Base-by-base conservation (phyloP, 2,113 vertebrate genomes). In the Archocentrus centrarchus region DNA sequence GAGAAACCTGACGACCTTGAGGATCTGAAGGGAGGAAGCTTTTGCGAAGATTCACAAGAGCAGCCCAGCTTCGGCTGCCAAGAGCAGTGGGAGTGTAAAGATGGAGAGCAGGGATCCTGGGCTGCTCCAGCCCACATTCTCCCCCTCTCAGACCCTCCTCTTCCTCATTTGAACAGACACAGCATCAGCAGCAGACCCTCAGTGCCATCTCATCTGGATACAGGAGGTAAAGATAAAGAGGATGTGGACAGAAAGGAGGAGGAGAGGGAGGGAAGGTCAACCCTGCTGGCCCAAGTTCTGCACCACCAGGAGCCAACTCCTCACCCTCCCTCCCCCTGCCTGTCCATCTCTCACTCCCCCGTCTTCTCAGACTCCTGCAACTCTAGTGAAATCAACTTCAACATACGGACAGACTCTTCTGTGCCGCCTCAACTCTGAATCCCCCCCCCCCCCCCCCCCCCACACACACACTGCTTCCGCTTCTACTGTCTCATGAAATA, bases 321-420 rank as follows among this genome's bases (percentile, higher is more conserved):
- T 1, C 81, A 68, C 39, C 85, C 90, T 32, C 57, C 87, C 35
- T 92, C 89, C 79, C 91, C 85, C 68, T 89, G 85, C 83, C 66
- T 88, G 0, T 76, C 92, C 80, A 11, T 83, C 80, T 95, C 96
- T 79, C 76, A 94, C 63, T 91, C 87, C 91, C 96, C 96, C 32
- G 39, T 96, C 84, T 92, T 41, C 94, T 95, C 97, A 1, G 95
- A 96, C 80, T 80, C 94, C 62, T 94, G 96, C 93, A 95, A 96
- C 89, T 95, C 94, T 15, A 95, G 92, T 18, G 90, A 96, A 44
- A 80, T 90, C 82, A 94, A 93, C 91, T 86, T 93, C 80, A 91
- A 94, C 30, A 18, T 93, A 62, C 86, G 95, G 59, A 95, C 94
- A 9, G 90, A 81, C 63, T 17, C 2, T 2, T 86, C 0, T 80